Evolutionary conservation across 2,113 vertebrate genomes (phyloP).

Genomic region (Serilophus lunatus): DNA sequence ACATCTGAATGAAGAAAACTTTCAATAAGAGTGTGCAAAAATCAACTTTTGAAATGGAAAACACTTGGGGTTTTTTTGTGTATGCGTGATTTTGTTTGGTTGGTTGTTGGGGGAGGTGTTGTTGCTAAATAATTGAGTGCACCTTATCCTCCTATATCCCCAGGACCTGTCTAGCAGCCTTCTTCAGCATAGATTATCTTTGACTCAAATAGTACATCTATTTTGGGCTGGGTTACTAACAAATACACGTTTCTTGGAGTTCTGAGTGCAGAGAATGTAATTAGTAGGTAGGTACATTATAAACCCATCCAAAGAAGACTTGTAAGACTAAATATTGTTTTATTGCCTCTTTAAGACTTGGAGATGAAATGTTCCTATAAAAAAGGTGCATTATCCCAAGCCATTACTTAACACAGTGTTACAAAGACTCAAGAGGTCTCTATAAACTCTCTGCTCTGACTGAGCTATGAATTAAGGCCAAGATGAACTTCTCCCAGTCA

Average conservation of each 20-base stretch:
- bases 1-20: not conserved
- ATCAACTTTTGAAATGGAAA: not conserved
- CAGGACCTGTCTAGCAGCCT: not conserved
- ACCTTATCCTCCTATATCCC: not conserved
- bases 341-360: not conserved
- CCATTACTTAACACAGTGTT: not conserved
- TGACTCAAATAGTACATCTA: not conserved
- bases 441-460: not conserved
- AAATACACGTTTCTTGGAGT: not conserved
- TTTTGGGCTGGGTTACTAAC: not conserved
- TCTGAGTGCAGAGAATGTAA: not conserved
- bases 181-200: not conserved
- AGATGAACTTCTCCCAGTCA: not conserved
- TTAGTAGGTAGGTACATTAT: not conserved
- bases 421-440: not conserved
- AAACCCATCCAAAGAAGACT: constrained; percentile 3
- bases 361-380: not conserved
- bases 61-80: not conserved
- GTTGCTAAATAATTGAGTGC: not conserved
- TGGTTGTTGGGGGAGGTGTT: not conserved
- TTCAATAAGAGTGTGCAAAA: not conserved
- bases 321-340: not conserved
- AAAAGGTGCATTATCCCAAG: not conserved
- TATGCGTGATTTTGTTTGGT: not conserved
- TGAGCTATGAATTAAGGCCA: not conserved